These are phyloP conservation scores for Terrapene triunguis DNA, from an alignment of 2,113 vertebrate species.

Conservation along the genomic window DNA sequence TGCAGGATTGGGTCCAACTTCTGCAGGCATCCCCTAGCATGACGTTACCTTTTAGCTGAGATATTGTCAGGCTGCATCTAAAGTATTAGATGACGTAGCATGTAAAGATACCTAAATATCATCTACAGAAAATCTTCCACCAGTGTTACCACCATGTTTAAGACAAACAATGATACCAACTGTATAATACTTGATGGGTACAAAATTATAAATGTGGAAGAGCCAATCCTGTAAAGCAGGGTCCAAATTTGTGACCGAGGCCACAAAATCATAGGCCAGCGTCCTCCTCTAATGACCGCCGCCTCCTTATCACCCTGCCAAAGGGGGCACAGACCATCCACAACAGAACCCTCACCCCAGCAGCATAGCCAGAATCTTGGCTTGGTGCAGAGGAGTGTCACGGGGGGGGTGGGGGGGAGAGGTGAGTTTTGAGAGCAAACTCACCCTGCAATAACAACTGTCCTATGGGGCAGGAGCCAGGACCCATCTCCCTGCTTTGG, in stretches of 20 bases:
- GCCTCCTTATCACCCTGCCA: background rate
- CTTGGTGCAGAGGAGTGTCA: background rate
- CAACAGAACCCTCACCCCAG: background rate
- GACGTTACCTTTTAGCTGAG: background rate
- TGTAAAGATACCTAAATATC: background rate
- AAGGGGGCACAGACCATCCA: background rate
- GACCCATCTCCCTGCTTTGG: background rate
- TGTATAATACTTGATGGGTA: background rate
- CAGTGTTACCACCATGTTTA: background rate
- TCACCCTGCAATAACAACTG: background rate
- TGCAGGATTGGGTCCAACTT: background rate
- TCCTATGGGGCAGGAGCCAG: no score
- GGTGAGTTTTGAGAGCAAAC: background rate
- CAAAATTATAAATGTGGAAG: background rate
- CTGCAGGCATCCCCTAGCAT: fast-evolving
- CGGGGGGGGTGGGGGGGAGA: background rate
- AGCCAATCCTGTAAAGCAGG: fast-evolving
- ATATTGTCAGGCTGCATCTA: background rate
- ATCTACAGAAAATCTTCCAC: background rate
- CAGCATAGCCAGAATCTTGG: background rate
- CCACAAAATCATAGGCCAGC: background rate
- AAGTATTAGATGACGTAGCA: background rate
- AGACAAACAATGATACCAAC: background rate
- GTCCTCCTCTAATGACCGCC: background rate
- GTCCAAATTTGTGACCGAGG: background rate